phyloP scores from a whole-genome alignment of 37 sponge, comb jelly and placozoan genomes.

The Crambe crambe region DNA sequence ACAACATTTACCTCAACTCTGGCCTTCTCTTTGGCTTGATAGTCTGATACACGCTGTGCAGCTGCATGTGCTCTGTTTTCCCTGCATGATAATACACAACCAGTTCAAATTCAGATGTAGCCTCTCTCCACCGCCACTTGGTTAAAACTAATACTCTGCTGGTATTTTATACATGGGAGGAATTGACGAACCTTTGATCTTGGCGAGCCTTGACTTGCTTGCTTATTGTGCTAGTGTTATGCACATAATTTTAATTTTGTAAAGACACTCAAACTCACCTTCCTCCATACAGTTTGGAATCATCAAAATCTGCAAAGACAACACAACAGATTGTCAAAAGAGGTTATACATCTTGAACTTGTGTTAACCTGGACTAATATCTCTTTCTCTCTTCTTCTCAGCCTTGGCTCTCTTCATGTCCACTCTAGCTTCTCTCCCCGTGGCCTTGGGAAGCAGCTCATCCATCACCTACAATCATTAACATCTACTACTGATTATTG shows the following conservation, averaged over 20 bases:
- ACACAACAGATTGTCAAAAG: neutral
- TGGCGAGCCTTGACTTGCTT: conserved; percentile 12
- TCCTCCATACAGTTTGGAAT: conserved; percentile 26
- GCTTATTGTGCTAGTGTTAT: neutral
- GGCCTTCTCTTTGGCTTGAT: conserved; percentile 80
- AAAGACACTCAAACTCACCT: conserved; percentile 12
- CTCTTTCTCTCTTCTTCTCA: conserved; percentile 70
- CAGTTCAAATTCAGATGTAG: no score
- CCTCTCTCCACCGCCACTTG: no score
- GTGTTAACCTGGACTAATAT: conserved; percentile 77
- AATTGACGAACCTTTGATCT: neutral
- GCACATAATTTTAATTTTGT: neutral
- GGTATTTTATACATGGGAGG: no score
- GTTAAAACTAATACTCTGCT: no score
- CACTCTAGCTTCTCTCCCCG: conserved; percentile 76
- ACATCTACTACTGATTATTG: neutral
- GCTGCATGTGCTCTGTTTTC: conserved; percentile 61
- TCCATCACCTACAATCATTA: conserved; percentile 81
- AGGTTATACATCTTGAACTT: neutral
- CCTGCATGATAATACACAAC: conserved; percentile 23
- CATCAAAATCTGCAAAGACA: conserved; percentile 37
- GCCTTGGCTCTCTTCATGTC: conserved; percentile 70
- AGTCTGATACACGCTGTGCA: conserved; percentile 66
- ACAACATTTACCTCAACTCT: conserved; percentile 58
- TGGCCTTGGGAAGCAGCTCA: conserved; percentile 85